A percentile compares a stretch with the other conserved stretches of the same genome.
phyloP scores from a whole-genome alignment of 2,888 invertebrate species.

The Eilema griseolum region DNA sequence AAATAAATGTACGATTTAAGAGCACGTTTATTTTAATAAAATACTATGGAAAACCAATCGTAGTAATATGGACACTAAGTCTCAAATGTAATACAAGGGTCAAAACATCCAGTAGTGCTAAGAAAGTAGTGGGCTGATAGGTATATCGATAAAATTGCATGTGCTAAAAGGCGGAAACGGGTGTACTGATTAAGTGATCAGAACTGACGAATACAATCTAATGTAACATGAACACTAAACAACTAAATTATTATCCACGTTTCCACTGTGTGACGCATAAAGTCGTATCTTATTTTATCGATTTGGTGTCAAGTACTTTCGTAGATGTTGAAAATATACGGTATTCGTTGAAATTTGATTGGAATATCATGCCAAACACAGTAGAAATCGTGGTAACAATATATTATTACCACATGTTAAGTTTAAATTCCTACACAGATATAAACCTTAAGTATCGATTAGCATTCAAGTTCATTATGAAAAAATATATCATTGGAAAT shows the following conservation, averaged over 20 bases:
- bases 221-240: constrained; percentile 86
- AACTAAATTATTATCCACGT: constrained; percentile 80
- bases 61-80: constrained; percentile 17
- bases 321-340: constrained; percentile 30
- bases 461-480: constrained; percentile 86
- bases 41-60: constrained; percentile 22
- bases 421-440: constrained; percentile 85
- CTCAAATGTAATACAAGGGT: constrained; percentile 43
- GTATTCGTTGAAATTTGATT: constrained; percentile 25
- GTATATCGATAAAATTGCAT: constrained; percentile 60
- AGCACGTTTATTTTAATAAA: neutral
- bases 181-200: constrained; percentile 71
- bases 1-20: neutral
- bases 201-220: constrained; percentile 81
- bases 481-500: constrained; percentile 87
- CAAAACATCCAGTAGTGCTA: constrained; percentile 57
- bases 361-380: constrained; percentile 49
- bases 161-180: constrained; percentile 78
- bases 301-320: constrained; percentile 22
- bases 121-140: constrained; percentile 67
- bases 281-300: neutral
- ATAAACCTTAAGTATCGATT: constrained; percentile 85
- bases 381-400: constrained; percentile 72
- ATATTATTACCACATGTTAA: constrained; percentile 81
- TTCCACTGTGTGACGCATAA: constrained; percentile 57